These are phyloP conservation scores for Phrynocephalus vlangalii DNA, from an alignment of 2,797 vertebrate genomes.

Conservation along the genomic window DNA sequence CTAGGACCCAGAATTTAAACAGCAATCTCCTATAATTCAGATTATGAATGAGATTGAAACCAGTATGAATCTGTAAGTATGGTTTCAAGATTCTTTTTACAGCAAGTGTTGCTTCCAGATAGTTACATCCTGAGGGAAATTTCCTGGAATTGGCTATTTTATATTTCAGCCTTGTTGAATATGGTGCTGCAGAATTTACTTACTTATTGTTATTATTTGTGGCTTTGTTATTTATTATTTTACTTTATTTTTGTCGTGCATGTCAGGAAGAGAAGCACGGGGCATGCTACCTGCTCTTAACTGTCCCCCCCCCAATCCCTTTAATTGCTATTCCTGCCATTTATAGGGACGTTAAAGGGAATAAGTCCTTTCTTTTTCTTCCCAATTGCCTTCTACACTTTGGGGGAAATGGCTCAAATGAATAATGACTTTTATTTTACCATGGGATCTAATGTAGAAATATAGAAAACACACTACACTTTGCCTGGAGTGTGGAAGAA, in stretches of 20 bases:
- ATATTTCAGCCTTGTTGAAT: not conserved
- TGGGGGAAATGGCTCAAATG: not conserved
- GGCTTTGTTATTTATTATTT: not conserved
- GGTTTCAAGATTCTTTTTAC: not conserved
- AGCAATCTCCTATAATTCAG: not conserved
- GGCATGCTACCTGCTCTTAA: slow-evolving; percentile 31
- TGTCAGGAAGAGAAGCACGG: not conserved
- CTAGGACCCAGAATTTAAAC: slow-evolving; percentile 22
- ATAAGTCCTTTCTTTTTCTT: not conserved
- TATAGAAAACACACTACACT: not conserved
- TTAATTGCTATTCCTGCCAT: not conserved
- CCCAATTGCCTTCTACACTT: not conserved
- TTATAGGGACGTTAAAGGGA: not conserved
- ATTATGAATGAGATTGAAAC: not conserved
- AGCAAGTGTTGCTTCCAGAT: not conserved
- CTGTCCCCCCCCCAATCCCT: not conserved
- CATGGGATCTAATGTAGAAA: not conserved
- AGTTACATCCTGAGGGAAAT: not conserved
- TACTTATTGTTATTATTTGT: not conserved
- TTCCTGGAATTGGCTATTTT: not conserved
- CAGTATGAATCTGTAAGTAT: slow-evolving; percentile 5
- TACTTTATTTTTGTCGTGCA: not conserved
- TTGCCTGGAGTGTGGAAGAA: not conserved
- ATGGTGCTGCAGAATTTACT: not conserved
- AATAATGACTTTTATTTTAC: not conserved